Percentiles rank a stretch among this genome's conserved stretches.
These are phyloP conservation scores for Bhutanitis thaidina DNA, from an alignment of 2,888 invertebrate species.

Conservation along the genomic window DNA sequence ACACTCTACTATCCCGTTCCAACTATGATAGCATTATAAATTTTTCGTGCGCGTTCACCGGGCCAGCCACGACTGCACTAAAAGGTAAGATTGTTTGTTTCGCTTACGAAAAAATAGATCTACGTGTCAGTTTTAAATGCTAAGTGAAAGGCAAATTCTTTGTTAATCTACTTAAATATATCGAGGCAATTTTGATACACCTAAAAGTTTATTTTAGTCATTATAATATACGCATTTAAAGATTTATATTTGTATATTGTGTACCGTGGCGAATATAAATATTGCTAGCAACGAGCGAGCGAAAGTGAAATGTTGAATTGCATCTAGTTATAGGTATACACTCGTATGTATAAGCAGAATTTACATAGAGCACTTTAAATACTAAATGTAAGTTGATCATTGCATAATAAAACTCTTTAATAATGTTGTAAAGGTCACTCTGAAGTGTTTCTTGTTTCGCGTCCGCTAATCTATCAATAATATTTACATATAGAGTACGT, in stretches of 20 bases:
- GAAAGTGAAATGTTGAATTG: conserved; percentile 11
- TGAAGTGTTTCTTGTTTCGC: conserved; percentile 2
- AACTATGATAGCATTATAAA: conserved; percentile 59
- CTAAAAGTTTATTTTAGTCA: conserved; percentile 22
- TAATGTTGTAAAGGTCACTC: conserved; percentile 12
- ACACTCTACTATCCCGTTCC: conserved; percentile 35
- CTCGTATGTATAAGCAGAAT: neutral
- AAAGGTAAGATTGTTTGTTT: conserved; percentile 55
- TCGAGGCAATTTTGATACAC: conserved; percentile 44
- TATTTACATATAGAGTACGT: neutral
- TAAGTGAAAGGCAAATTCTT: conserved; percentile 76
- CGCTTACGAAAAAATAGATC: conserved; percentile 52
- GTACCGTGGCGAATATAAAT: neutral
- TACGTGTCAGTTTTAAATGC: conserved; percentile 70
- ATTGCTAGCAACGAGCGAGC: neutral
- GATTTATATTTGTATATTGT: neutral
- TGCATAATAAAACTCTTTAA: conserved; percentile 11
- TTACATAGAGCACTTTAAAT: neutral
- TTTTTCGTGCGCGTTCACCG: conserved; percentile 31
- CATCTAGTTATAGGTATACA: neutral
- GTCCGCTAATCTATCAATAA: neutral
- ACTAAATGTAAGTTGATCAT: conserved; percentile 1
- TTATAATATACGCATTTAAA: neutral
- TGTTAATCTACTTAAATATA: conserved; percentile 56
- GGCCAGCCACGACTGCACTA: conserved; percentile 37